Evolutionary conservation across 2,113 vertebrate species (phyloP), one percentile per base, ranked within the genome.

Genomic region (Elachura formosa): DNA sequence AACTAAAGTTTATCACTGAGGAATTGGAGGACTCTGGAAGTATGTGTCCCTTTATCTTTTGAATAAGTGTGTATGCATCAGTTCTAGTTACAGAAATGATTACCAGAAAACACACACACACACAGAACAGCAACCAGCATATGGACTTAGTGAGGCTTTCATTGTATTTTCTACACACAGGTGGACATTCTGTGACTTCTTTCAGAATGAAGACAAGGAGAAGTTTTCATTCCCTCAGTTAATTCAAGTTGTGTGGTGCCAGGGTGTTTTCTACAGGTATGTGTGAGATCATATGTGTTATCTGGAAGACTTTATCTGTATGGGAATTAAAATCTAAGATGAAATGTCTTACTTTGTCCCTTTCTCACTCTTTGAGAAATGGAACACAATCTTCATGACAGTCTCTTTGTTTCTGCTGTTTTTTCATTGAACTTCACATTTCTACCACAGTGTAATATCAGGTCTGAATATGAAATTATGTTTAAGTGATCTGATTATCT

Each of bases 231-330:
- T 94, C 59, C 88, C 96, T 87, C 98, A 99, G 83, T 96, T 98
- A 72, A 95, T 99, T 58, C 98, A 98, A 80, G 94, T 98, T 43
- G 94, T 99, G 41, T 99, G 98, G 98, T 97, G 93, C 92, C 96
- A 98, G 48, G 98, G 98, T 78, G 52, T 99, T 34, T 97, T 97
- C 5, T 99, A 99, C 76, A 98, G 99, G 99, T 99, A 94, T 83
- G 95, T 45, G 26, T 11, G 23, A 68, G 11, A 40, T 43, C 1
- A 13, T 28, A 5, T 7, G 1, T 77, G 54, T 81, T 31, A 34
- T 59, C 34, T 51, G 33, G 23, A 80, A 80, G 21, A 23, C 10
- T 54, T 71, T 2, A 46, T 38, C 76, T 80, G 11, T 46, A 8
- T 54, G 24, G 29, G 17, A 84, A 55, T 89, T 79, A 45, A 75